Base-by-base conservation (phyloP, 2,113 vertebrate species). In the Apodemus speciosus region DNA sequence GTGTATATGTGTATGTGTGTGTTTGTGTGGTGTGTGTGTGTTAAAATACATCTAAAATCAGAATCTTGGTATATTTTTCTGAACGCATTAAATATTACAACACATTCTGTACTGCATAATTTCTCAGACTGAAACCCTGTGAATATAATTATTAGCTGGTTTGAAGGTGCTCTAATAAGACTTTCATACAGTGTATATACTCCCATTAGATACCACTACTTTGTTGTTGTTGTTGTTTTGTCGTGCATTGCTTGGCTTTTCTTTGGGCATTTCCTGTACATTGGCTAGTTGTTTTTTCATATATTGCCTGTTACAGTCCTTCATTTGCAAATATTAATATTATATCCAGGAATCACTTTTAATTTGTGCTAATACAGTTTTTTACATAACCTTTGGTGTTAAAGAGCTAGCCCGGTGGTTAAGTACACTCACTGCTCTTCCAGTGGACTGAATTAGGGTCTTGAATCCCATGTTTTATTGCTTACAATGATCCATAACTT, bases 51-150 rank as follows among this genome's bases (percentile, higher is more conserved):
- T 75, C 13, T 94, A 79, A 35, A 90, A 84, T 25, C 11, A n/a
- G 30, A 58, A 90, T 88, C 5, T 88, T 85, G n/a, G 14, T 73
- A 38, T 51, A 9, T 71, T 89, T n/a, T 72, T 1, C 58, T 89
- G 35, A 89, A 88, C 69, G n/a, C 43, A 88, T 75, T 94, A 64
- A n/a, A 51, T 53, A 77, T 7, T 27, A 46, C 90, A 11, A 93
- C 60, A 94, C 40, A 58, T 53, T 38, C 1, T 76, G 5, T 6
- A 71, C 43, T 95, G 2, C 18, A 51, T 46, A 49, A 72, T 76
- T 2, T 68, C 4, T 71, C 46, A 38, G 2, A 51, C 46, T 60
- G 1, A 40, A 81, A 1, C 1, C 30, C 32, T 89, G 32, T 85
- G 53, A 53, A 3, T 23, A 7, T 68, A 86, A 92, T 13, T 27